phyloP scores from a whole-genome alignment of 2,113 vertebrate genomes.

The Hydropotes inermis region DNA sequence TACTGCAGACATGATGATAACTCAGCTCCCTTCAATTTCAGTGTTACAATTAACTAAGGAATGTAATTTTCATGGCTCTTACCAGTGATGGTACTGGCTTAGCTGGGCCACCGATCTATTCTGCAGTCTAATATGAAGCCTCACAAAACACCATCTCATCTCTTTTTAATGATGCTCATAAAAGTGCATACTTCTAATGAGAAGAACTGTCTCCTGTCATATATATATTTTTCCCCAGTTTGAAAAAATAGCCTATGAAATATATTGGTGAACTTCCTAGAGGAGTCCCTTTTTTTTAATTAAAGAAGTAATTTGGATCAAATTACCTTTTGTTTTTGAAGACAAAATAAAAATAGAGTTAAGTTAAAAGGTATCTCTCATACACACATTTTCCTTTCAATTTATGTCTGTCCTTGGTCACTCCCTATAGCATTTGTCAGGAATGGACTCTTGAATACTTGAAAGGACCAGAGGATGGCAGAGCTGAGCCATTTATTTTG shows the following conservation, averaged over 20 bases:
- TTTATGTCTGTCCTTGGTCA: not conserved
- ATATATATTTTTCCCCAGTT: not conserved
- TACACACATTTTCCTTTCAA: not conserved
- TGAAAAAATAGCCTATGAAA: not conserved
- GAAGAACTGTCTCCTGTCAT: not conserved
- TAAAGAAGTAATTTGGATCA: slow-evolving; percentile 12
- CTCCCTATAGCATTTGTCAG: not conserved
- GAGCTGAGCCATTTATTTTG: not conserved
- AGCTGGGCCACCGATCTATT: not conserved
- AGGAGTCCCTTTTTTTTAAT: not conserved
- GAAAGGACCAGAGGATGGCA: not conserved
- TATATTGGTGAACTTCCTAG: not conserved
- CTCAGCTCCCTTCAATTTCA: not conserved
- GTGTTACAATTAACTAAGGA: not conserved
- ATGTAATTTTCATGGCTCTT: slow-evolving; percentile 14
- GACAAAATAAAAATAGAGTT: slow-evolving; percentile 5
- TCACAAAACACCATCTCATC: not conserved
- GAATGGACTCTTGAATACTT: not conserved
- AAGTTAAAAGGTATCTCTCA: not conserved
- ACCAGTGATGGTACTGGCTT: not conserved
- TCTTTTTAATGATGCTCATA: not conserved
- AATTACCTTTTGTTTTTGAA: not conserved
- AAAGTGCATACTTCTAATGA: slow-evolving; percentile 15
- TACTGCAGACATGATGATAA: not conserved
- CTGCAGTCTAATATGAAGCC: not conserved